Evolutionary conservation across 2,113 vertebrate genomes (phyloP), one percentile per base, ranked within the genome.

Genomic region (Saguinus midas): DNA sequence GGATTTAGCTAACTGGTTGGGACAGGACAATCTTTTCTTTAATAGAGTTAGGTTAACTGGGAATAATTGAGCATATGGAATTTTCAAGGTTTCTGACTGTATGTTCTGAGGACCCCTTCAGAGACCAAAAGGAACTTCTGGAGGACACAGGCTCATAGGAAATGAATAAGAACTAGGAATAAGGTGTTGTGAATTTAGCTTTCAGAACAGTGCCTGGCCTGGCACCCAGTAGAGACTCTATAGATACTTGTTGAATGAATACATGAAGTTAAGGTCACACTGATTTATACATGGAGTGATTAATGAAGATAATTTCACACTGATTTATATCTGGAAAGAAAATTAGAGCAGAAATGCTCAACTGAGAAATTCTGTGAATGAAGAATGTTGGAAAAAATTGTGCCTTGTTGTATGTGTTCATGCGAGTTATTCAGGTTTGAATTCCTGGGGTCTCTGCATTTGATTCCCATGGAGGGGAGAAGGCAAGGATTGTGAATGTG

Each of bases 401-500:
- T 40, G 43, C n/a, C 68, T 57, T 72, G 29, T 48, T n/a, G 52
- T 10, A 37, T 0, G 1, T 27, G 35, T 66, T 50, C 50, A 16
- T 50, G 32, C 5, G 73, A 91, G 27, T 32, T 40, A 2, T 43
- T 1, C 2, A 70, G 82, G 27, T 4, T 25, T 8, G 40, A 55
- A 73, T 1, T 6, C 8, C 18, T 32, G 58, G 48, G 2, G 3
- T 50, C 35, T 17, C 66, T 68, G 52, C 79, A 50, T n/a, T 73
- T 45, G 40, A 76, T 52, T 80, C 43, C 10, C 37, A 1, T 1
- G 6, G 87, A 21, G 48, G 55, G 21, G 13, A 58, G 57, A 32
- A 68, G 43, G 25, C 6, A 1, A 18, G 73, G 29, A 27, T 1
- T 40, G 29, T 35, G 80, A 55, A 4, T 0, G 1, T 14, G 20